Percentiles rank a stretch among this genome's conserved stretches.
Evolutionary conservation across 1,140 invertebrate genomes (phyloP).

Genomic region (Caenorhabditis brenneri): DNA sequence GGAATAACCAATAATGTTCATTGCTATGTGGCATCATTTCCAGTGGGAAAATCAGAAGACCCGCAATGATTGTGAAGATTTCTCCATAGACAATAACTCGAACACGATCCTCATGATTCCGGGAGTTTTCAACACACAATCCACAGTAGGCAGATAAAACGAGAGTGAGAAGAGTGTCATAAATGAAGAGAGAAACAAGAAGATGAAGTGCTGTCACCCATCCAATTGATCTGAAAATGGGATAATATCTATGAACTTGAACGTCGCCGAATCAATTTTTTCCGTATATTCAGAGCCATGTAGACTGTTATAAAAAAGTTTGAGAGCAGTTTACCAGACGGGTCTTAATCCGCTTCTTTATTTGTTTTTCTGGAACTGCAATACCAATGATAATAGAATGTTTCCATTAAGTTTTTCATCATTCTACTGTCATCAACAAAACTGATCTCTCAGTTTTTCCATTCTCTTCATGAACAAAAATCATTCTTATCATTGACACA

Average conservation of each 20-base stretch:
- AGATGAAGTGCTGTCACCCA: constrained; percentile 68
- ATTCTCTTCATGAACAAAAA: not conserved
- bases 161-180: constrained; percentile 71
- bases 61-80: constrained; percentile 59
- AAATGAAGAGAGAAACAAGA: constrained; percentile 70
- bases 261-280: no score
- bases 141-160: constrained; percentile 71
- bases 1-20: constrained; percentile 62
- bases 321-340: no score
- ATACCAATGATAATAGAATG: no score
- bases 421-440: no score
- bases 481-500: no score
- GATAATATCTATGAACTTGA: no score
- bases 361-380: no score
- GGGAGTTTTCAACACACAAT: constrained; percentile 70
- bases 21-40: constrained; percentile 44
- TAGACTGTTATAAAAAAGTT: no score
- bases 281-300: no score
- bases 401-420: no score
- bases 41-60: constrained; percentile 57
- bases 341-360: no score
- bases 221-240: constrained; percentile 43
- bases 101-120: constrained; percentile 64
- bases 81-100: constrained; percentile 64
- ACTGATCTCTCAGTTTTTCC: not conserved